Conservation (phyloP, 1,140 invertebrate species). For the Doryteuthis pealeii region DNA sequence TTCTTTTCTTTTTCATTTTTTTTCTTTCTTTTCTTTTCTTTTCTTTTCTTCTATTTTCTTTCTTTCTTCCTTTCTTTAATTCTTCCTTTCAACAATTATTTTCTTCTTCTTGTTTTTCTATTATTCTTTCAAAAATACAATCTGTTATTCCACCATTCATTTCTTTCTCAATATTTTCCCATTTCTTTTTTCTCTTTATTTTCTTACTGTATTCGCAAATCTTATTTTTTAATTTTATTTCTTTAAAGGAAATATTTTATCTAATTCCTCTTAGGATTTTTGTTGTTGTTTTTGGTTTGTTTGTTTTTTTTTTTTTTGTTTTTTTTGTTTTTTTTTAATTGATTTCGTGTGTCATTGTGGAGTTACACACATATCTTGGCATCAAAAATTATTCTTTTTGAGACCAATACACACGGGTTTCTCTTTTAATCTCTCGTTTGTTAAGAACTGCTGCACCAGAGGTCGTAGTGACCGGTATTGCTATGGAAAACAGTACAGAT, state of each 20-base stretch:
- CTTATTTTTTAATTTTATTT: neutral
- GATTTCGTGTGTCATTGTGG: neutral
- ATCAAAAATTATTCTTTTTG: no score
- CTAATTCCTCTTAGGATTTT: neutral
- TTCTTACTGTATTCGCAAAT: neutral
- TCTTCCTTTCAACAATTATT: neutral
- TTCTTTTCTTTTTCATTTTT: conserved; percentile 18
- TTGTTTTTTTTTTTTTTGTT: neutral
- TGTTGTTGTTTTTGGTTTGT: neutral
- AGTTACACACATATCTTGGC: neutral
- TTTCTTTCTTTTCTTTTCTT: conserved; percentile 15
- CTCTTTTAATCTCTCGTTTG: no score
- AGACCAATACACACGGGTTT: no score
- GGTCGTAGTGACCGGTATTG: no score
- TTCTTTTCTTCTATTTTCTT: conserved; percentile 7
- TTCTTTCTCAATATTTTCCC: neutral
- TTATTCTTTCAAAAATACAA: neutral
- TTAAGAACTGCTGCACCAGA: no score
- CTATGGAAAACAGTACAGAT: no score
- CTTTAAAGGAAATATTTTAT: no score
- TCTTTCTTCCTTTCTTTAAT: neutral
- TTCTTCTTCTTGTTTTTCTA: conserved; percentile 9
- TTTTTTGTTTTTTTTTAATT: neutral
- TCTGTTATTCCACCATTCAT: neutral
- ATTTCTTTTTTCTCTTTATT: neutral